Evolutionary conservation across 2,113 vertebrate genomes (phyloP), one percentile per base, ranked within the genome.

Genomic region (Orycteropus afer): DNA sequence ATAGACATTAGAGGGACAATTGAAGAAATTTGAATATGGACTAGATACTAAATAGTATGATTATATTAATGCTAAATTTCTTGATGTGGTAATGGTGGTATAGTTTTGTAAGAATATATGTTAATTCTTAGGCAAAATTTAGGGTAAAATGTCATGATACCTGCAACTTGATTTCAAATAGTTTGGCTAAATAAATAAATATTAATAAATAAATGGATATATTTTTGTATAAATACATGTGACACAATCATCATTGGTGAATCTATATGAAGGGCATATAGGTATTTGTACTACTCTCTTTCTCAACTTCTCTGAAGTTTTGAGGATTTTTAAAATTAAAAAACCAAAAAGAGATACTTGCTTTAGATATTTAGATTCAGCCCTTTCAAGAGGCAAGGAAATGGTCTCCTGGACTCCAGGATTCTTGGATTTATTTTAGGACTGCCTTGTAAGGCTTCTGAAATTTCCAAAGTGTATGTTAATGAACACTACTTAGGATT

Each of bases 391-490:
- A 92, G 45, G 49, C 25, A 92, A 90, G 81, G 34, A 59, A 32
- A 86, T 34, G 9, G 49, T 76, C n/a, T 86, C 25, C 17, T 12
- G 67, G 51, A 29, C 81, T 86, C 86, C 61, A 83, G 73, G 18
- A 37, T 90, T 90, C 47, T 76, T n/a, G 69, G 86, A 96, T 92
- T 86, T 61, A 89, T 90, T 91, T 85, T 86, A 89, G 92, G 65
- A 71, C 57, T 89, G 42, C 32, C 37, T 84, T 74, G 47, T 76
- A 77, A 93, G 13, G 51, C 10, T 49, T 77, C 77, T 78, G 81
- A 94, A 90, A 92, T 90, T 61, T 86, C 77, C 61, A 40, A 90
- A 95, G 77, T 47, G 32, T 61, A 49, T 51, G 37, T 69, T 51
- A 89, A 80, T 82, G 57, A 94, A 81, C 8, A 76, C 6, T 49